Evolutionary conservation across 2,113 vertebrate genomes (phyloP).

Genomic region (Podiceps cristatus): DNA sequence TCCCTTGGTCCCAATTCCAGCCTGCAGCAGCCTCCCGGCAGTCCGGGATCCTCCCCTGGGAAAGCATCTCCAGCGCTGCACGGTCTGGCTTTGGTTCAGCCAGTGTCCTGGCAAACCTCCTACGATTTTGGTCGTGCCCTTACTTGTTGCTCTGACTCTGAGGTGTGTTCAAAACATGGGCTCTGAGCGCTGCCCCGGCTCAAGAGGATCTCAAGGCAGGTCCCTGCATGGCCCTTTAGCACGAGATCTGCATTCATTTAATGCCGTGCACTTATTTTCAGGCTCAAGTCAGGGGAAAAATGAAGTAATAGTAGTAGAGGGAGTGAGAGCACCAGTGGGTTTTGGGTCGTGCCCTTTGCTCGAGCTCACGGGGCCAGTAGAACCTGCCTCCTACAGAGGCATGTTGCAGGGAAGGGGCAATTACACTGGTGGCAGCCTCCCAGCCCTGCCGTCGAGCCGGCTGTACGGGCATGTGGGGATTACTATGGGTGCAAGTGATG

Average conservation of each 20-base stretch:
- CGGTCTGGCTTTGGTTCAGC: neutral
- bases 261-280: neutral
- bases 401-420: neutral
- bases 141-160: neutral
- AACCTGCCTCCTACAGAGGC: neutral
- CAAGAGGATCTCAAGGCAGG: neutral
- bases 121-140: neutral
- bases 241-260: fast-evolving
- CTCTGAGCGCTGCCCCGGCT: fast-evolving
- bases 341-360: neutral
- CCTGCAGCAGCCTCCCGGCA: neutral
- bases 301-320: neutral
- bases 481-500: neutral
- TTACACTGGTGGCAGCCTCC: neutral
- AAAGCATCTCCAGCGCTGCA: fast-evolving
- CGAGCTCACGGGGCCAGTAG: fast-evolving
- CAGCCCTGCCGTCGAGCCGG: fast-evolving
- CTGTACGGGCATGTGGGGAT: neutral
- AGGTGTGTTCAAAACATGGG: fast-evolving
- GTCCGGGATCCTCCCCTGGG: neutral
- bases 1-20: neutral
- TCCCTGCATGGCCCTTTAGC: fast-evolving
- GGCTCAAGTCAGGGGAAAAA: neutral
- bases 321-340: neutral
- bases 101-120: neutral